These are phyloP conservation scores for Didymodactylos carnosus DNA, from an alignment of 2,888 invertebrate species.

Conservation along the genomic window DNA sequence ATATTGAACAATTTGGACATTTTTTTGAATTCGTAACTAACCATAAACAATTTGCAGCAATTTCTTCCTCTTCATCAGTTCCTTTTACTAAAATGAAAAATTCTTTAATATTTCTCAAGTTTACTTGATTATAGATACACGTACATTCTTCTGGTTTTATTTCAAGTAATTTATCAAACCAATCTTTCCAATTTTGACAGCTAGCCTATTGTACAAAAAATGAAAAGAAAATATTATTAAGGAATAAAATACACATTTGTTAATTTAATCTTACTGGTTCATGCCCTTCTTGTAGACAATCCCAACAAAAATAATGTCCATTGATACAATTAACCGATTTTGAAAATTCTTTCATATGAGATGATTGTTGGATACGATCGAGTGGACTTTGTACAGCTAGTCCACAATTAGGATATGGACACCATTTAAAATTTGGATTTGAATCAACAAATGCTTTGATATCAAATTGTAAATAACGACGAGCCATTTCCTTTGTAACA, in stretches of 20 bases:
- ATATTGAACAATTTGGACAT: slow-evolving; percentile 49
- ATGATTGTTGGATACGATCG: slow-evolving; percentile 22
- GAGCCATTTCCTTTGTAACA: slow-evolving; percentile 47
- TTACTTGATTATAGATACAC: not conserved
- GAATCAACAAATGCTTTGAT: slow-evolving; percentile 53
- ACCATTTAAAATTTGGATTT: slow-evolving; percentile 51
- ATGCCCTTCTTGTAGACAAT: slow-evolving; percentile 45
- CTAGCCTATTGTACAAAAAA: too few relatives aligned
- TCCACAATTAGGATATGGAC: slow-evolving; percentile 48
- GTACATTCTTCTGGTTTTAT: slow-evolving; percentile 46
- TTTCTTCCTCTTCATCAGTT: slow-evolving; percentile 30
- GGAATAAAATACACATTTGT: too few relatives aligned
- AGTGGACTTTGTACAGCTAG: slow-evolving; percentile 40
- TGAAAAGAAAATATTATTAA: too few relatives aligned
- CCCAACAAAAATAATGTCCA: slow-evolving; percentile 47
- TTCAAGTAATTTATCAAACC: slow-evolving; percentile 44
- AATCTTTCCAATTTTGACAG: slow-evolving; percentile 47
- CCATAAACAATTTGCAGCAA: slow-evolving; percentile 44
- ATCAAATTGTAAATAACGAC: slow-evolving; percentile 48
- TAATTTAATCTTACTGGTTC: slow-evolving; percentile 47
- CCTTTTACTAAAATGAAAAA: slow-evolving; percentile 22
- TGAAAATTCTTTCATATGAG: slow-evolving; percentile 35
- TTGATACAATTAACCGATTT: slow-evolving; percentile 51
- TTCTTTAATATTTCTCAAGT: not conserved
- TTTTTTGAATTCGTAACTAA: slow-evolving; percentile 50